Evolutionary conservation across 2,888 invertebrate genomes (phyloP).

Genomic region (Cerastis leucographa): DNA sequence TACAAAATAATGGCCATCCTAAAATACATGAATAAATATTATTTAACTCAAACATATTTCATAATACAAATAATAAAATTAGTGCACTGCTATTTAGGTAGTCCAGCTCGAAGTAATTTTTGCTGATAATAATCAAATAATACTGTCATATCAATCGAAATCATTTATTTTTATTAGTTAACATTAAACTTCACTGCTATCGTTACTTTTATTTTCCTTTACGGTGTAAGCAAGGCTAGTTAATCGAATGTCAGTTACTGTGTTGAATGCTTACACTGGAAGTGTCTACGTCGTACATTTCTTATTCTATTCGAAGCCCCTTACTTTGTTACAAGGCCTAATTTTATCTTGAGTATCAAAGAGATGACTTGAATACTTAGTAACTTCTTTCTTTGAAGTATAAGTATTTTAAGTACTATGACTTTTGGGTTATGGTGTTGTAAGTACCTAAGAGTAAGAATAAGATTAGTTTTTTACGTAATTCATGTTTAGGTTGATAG

Average conservation of each 20-base stretch:
- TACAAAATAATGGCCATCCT: too few relatives aligned
- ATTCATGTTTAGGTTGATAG: neutral
- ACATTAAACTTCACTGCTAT: slow-evolving; percentile 40
- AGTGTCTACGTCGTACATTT: slow-evolving; percentile 34
- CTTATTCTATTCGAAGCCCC: slow-evolving; percentile 39
- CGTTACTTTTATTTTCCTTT: slow-evolving; percentile 57
- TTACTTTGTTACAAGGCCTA: slow-evolving; percentile 29
- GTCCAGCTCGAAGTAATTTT: neutral
- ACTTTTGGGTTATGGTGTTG: neutral
- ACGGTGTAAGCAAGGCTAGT: slow-evolving; percentile 35
- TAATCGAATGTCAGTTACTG: slow-evolving; percentile 61
- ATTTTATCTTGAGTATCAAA: slow-evolving; percentile 16
- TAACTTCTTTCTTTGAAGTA: neutral
- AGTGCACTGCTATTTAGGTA: neutral
- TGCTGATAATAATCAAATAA: slow-evolving; percentile 11
- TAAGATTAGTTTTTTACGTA: neutral
- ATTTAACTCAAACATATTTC: neutral
- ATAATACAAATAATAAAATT: neutral
- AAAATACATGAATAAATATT: too few relatives aligned
- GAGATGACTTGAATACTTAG: slow-evolving; percentile 11
- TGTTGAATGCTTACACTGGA: slow-evolving; percentile 53
- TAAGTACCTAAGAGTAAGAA: neutral
- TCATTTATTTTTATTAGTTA: slow-evolving; percentile 36
- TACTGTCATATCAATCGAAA: slow-evolving; percentile 17
- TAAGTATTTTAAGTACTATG: neutral